Conservation (phyloP, 2,797 vertebrate species). For the Parambassis ranga region DNA sequence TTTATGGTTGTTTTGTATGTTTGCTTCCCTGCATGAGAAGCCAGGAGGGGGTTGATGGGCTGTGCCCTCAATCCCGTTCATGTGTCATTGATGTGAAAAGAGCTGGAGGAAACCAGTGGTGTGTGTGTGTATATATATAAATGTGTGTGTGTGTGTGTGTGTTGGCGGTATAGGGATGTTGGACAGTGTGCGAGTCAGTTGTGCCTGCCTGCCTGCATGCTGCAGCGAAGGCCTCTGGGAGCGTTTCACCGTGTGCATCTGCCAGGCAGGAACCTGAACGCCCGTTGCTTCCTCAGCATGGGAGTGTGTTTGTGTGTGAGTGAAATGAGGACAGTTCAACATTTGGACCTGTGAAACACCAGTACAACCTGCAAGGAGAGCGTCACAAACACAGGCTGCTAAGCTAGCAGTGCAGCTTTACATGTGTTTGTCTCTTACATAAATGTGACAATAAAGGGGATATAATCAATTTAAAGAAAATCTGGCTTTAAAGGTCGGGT, state of each 20-base stretch:
- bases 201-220: conserved; percentile 28
- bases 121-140: neutral
- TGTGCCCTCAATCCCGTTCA: conserved; percentile 32
- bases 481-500: too few species aligned
- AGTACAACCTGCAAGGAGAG: too few species aligned
- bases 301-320: neutral
- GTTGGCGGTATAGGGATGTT: neutral
- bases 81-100: conserved; percentile 42
- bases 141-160: conserved; percentile 2
- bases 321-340: neutral
- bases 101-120: conserved; percentile 7
- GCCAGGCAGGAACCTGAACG: conserved; percentile 30
- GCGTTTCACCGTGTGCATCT: conserved; percentile 30
- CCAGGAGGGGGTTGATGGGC: conserved; percentile 43
- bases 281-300: conserved; percentile 45
- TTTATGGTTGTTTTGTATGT: neutral
- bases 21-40: conserved; percentile 3
- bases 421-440: too few species aligned
- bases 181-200: too few species aligned
- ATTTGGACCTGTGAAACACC: too few species aligned
- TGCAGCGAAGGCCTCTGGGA: conserved; percentile 63
- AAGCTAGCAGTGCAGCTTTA: too few species aligned
- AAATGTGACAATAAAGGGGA: too few species aligned
- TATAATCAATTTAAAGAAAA: too few species aligned
- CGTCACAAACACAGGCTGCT: too few species aligned